Percentiles rank a stretch among this genome's conserved stretches.
Conservation (phyloP, 2,113 vertebrate genomes). For the Ammodramus savannarum region DNA sequence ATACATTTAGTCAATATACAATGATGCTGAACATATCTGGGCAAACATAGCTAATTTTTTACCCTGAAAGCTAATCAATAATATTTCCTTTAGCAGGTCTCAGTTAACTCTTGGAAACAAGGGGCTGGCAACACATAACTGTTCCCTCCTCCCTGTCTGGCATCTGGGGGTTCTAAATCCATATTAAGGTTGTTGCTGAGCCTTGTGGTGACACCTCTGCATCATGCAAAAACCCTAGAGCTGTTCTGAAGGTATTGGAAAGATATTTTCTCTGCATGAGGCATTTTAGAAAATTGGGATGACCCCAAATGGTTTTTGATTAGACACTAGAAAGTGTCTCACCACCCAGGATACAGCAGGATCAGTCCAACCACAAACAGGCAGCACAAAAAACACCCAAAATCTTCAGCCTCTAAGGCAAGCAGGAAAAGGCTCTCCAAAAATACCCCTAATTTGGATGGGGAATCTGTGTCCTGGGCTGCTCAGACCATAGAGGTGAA, state of each 20-base stretch:
- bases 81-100: constrained; percentile 22
- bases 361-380: background rate
- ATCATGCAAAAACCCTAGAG: background rate
- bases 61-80: constrained; percentile 66
- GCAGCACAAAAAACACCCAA: background rate
- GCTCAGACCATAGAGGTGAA: background rate
- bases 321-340: rapidly evolving
- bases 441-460: background rate
- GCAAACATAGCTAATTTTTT: constrained; percentile 46
- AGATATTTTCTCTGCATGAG: background rate
- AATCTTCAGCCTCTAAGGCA: background rate
- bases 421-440: rapidly evolving
- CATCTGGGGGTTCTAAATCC: background rate
- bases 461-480: background rate
- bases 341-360: rapidly evolving
- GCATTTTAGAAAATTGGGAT: background rate
- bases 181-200: background rate
- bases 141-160: background rate
- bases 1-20: constrained; percentile 56
- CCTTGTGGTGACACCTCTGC: background rate
- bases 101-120: background rate
- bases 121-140: background rate
- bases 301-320: background rate
- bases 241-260: background rate
- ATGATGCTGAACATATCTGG: constrained; percentile 51